phyloP scores from a whole-genome alignment of 2,113 vertebrate genomes.

The Elephas maximus region DNA sequence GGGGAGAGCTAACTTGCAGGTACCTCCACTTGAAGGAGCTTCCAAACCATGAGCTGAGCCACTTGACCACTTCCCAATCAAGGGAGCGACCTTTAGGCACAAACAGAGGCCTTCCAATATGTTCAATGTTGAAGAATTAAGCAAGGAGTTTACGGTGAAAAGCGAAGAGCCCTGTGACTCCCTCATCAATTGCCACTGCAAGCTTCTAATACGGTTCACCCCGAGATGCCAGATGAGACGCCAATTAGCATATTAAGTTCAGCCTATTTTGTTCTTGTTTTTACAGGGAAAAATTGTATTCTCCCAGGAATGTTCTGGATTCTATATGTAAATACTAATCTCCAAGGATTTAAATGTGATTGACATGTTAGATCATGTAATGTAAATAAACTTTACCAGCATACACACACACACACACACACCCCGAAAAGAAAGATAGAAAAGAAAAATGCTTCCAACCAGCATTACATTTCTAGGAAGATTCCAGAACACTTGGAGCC shows the following conservation, averaged over 20 bases:
- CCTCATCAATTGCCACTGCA: constrained; percentile 95
- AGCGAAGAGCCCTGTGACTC: constrained; percentile 96
- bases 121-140: constrained; percentile 92
- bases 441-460: background rate
- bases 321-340: background rate
- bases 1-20: too few species aligned
- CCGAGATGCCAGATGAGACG: constrained; percentile 89
- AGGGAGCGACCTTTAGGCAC: background rate
- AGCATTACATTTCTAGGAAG: background rate
- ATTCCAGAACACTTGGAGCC: background rate
- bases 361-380: background rate
- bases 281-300: background rate
- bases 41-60: background rate
- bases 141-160: constrained; percentile 94
- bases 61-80: background rate
- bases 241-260: background rate
- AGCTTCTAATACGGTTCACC: constrained; percentile 92
- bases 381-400: background rate
- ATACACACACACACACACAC: background rate
- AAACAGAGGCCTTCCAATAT: background rate
- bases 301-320: background rate
- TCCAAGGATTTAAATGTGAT: background rate
- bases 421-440: background rate
- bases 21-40: background rate
- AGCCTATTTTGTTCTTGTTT: constrained; percentile 25